Base-by-base conservation (phyloP, 2,888 invertebrate species). In the Nesidiocoris tenuis region DNA sequence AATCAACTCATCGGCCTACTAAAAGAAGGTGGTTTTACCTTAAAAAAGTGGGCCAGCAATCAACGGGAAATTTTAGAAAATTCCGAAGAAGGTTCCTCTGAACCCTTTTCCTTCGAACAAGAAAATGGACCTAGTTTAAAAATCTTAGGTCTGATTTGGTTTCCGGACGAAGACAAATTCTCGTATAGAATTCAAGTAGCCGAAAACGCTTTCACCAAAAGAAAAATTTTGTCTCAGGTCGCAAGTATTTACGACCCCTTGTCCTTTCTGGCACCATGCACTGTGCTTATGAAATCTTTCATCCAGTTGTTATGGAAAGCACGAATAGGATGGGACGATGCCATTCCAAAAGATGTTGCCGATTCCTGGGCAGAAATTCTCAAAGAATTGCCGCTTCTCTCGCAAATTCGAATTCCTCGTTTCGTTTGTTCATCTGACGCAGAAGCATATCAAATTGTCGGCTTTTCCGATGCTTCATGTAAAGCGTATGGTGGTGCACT, bases 1-100 rank as follows among this genome's bases (percentile, higher is more conserved):
- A 7, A 25, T 1, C 75, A 81, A 55, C 59, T 80, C 2, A 75
- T 70, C 9, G 19, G 61, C 0, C 22, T 81, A 18, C 61, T 80
- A 9, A 24, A 61, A 5, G 61, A 64, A 18, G 80, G 79, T 16
- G 75, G 77, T 3, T 78, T 81, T 55, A 66, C 74, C 9, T 71
- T 81, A 9, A 75, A 79, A 5, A 79, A 81, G 65, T 81, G 80
- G 81, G 63, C 78, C 1, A 76, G 79, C 9, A 80, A 80, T 25
- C 55, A 65, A 5, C 17, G 18, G 25, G 57, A 68, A 1, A 24
- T 77, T 23, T 24, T 61, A 1, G 12, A 21, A 3, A 24, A 22
- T 16, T n/a, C n/a, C n/a, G n/a, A n/a, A n/a, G n/a, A n/a, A n/a
- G n/a, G n/a, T n/a, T n/a, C n/a, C n/a, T n/a, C n/a, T n/a, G n/a